phyloP scores from a whole-genome alignment of 1,140 invertebrate species.

The Cydia amplana region DNA sequence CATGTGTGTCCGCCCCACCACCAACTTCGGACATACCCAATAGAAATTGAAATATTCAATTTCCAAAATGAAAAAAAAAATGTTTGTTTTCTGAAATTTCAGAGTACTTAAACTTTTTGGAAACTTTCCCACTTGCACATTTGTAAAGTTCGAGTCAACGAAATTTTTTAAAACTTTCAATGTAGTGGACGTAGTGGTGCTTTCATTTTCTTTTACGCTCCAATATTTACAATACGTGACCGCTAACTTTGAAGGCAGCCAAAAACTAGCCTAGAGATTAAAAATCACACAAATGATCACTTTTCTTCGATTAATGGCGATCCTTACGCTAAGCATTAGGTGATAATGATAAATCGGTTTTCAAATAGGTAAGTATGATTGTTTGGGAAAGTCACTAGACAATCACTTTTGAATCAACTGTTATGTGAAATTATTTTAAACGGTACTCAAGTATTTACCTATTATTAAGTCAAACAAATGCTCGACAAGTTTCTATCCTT shows the following conservation, averaged over 20 bases:
- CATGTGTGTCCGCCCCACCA: too few relatives aligned
- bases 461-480: too few relatives aligned
- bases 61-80: too few relatives aligned
- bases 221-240: conserved; percentile 17
- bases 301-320: conserved; percentile 20
- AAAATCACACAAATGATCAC: conserved; percentile 30
- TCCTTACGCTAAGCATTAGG: conserved; percentile 3
- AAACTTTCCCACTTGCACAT: too few relatives aligned
- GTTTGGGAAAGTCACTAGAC: neutral
- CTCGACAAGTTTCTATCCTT: too few relatives aligned
- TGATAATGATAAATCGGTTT: conserved; percentile 4
- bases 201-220: neutral
- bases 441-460: too few relatives aligned
- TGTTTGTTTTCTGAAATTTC: too few relatives aligned
- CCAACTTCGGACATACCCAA: too few relatives aligned
- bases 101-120: too few relatives aligned
- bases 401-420: neutral
- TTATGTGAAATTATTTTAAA: neutral
- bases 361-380: neutral
- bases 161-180: neutral
- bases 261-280: conserved; percentile 29
- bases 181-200: neutral
- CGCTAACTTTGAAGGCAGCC: conserved; percentile 12
- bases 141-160: neutral
- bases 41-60: too few relatives aligned